Conservation (phyloP, 1,140 invertebrate species). For the Brachionus angularis region DNA sequence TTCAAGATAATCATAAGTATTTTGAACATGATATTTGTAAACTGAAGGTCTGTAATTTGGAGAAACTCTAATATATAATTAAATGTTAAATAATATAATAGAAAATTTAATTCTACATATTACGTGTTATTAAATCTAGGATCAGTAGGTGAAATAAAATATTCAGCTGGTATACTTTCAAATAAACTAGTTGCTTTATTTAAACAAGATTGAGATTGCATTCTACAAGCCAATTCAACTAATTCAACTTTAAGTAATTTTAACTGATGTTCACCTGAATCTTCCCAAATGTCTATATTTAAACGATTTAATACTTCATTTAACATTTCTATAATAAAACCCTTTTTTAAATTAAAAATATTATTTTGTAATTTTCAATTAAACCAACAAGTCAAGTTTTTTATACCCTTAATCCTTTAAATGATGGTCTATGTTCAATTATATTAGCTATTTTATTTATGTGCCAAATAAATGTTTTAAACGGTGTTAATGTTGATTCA, state of each 20-base stretch:
- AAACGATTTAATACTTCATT: constrained; percentile 9
- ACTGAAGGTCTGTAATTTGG: neutral
- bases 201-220: constrained; percentile 23
- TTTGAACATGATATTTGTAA: neutral
- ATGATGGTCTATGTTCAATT: constrained; percentile 20
- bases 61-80: neutral
- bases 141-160: neutral
- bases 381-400: neutral
- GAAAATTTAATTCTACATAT: neutral
- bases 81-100: neutral
- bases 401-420: constrained; percentile 12
- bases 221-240: constrained; percentile 17
- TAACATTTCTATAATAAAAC: constrained; percentile 14
- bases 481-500: neutral
- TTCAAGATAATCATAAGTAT: neutral
- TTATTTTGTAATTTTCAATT: too few relatives aligned
- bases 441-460: constrained; percentile 32
- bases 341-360: neutral
- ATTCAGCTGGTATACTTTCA: neutral
- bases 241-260: constrained; percentile 13
- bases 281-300: constrained; percentile 15
- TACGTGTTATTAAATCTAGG: neutral
- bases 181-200: constrained; percentile 16
- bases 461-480: constrained; percentile 12
- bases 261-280: neutral